Percentiles rank a stretch among this genome's conserved stretches.
Conservation (phyloP, 1,140 invertebrate species). For the Apis laboriosa region DNA sequence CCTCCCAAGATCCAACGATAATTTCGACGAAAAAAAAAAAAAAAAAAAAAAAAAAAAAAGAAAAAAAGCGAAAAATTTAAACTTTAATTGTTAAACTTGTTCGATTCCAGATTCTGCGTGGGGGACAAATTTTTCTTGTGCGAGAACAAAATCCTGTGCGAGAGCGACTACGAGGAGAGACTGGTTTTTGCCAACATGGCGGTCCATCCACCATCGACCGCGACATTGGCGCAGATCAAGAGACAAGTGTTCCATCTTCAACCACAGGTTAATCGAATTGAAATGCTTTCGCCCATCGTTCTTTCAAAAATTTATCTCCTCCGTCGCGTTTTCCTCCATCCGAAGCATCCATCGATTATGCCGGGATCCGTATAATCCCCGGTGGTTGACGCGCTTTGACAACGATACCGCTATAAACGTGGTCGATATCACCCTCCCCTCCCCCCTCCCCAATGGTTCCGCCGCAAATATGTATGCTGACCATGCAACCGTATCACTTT, state of each 20-base stretch:
- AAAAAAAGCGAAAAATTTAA: neutral
- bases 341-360: neutral
- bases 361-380: neutral
- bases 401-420: constrained; percentile 28
- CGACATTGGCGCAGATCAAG: constrained; percentile 92
- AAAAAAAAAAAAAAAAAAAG: neutral
- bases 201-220: constrained; percentile 87
- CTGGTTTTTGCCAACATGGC: constrained; percentile 94
- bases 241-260: constrained; percentile 89
- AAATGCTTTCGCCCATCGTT: no score
- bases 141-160: constrained; percentile 96
- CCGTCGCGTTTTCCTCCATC: no score
- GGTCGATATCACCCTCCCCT: neutral
- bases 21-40: no score
- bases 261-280: constrained; percentile 80
- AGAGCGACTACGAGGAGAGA: constrained; percentile 96
- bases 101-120: constrained; percentile 92
- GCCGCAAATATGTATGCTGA: neutral
- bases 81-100: constrained; percentile 12
- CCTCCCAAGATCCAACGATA: no score
- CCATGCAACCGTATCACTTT: constrained; percentile 35
- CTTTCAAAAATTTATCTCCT: neutral
- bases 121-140: constrained; percentile 95
- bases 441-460: no score
- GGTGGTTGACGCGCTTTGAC: constrained; percentile 29